Evolutionary conservation across 1,140 invertebrate genomes (phyloP).

Genomic region (Drosophila fuyamai): DNA sequence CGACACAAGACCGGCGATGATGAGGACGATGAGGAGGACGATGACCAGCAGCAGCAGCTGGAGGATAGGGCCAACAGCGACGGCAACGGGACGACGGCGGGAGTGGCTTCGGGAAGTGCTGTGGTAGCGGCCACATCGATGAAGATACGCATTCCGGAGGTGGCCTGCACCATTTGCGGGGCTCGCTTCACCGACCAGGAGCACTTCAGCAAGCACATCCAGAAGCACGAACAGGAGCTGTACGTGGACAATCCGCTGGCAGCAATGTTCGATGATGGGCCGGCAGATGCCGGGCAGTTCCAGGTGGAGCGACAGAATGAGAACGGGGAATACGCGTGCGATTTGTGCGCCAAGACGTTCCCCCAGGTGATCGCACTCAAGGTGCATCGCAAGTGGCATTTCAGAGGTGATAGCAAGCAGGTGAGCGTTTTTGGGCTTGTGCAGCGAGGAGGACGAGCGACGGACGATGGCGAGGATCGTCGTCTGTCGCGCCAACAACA

Average conservation of each 20-base stretch:
- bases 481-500: constrained; percentile 32
- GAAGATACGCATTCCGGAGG: constrained; percentile 78
- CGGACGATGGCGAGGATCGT: constrained; percentile 15
- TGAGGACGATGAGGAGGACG: constrained; percentile 73
- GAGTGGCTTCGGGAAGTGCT: constrained; percentile 1
- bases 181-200: constrained; percentile 81
- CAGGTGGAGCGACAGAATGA: constrained; percentile 81
- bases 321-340: constrained; percentile 83
- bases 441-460: constrained; percentile 73
- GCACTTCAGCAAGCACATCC: constrained; percentile 80
- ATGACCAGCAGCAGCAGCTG: constrained; percentile 44
- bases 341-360: constrained; percentile 84
- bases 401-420: constrained; percentile 85
- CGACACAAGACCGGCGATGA: constrained; percentile 81
- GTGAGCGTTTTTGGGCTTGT: constrained; percentile 84
- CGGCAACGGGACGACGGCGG: constrained; percentile 4
- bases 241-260: constrained; percentile 82
- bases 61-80: constrained; percentile 12
- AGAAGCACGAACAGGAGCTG: constrained; percentile 80
- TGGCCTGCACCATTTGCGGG: constrained; percentile 80
- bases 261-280: constrained; percentile 83
- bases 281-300: constrained; percentile 78
- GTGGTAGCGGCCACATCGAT: constrained; percentile 9
- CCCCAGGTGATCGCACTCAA: constrained; percentile 84
- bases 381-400: constrained; percentile 85